Base-by-base conservation (phyloP, 2,797 vertebrate species). In the Hypotaenidia philippensis region DNA sequence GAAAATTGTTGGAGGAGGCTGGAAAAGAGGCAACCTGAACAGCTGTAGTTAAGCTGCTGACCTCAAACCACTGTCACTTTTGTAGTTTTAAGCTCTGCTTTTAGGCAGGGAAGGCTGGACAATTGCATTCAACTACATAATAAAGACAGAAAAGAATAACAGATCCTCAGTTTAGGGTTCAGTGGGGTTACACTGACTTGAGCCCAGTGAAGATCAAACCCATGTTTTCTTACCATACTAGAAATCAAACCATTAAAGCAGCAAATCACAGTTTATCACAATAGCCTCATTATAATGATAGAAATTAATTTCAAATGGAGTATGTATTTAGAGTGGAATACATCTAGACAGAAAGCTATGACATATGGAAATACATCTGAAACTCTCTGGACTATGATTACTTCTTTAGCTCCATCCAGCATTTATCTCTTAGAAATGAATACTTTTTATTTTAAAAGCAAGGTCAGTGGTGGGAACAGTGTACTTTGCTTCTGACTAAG, bases 381-480 rank as follows among this genome's bases (percentile, higher is more conserved):
- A 95, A 44, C 26, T 66, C 70, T 85, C 68, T 49, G 34, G n/a
- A 85, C 32, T 70, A 72, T 0, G 0, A 71, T 77, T 83, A 89
- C 52, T 93, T 76, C 75, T 60, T 78, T 47, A 89, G 40, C 26
- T 44, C 18, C 41, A 44, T 53, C 69, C 19, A 65, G 52, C 15
- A 80, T 59, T 77, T 87, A 16, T 64, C 49, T 83, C 74, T 84
- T 64, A 63, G 55, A 90, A 90, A 88, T 79, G 12, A 90, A 23
- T 47, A 55, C 7, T 56, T 93, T 61, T 59, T 60, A 31, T 74
- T 95, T 94, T 36, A 77, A 82, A 93, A 95, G 75, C 50, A 63
- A 40, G 26, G 65, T 64, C n/a, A 44, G 17, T 50, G 55, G 34
- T 53, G 13, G 53, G 25, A 83, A 83, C 1, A 9, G 40, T 9